Conservation (phyloP, 2,113 vertebrate species). For the Burhinus bistriatus region DNA sequence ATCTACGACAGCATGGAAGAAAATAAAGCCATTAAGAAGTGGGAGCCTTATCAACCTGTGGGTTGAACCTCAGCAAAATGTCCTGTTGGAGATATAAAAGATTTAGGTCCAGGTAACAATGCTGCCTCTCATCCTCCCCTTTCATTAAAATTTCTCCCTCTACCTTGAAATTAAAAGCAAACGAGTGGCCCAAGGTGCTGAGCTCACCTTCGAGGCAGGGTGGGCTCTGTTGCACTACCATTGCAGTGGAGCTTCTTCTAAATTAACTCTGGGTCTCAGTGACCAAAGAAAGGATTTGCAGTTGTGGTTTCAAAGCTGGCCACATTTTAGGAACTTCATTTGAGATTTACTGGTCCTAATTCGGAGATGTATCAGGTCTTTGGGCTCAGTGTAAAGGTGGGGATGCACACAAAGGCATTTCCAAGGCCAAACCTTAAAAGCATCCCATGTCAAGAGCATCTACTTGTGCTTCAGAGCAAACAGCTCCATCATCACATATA, state of each 20-base stretch:
- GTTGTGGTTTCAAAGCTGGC: background rate
- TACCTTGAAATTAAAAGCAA: background rate
- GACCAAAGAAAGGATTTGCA: background rate
- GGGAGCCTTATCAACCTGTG: background rate
- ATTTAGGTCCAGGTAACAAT: background rate
- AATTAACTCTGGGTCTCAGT: background rate
- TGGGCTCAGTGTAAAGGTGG: background rate
- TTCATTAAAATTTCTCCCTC: background rate
- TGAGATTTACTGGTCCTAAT: background rate
- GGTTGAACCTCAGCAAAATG: background rate
- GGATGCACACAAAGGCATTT: background rate
- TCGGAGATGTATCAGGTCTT: background rate
- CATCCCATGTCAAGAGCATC: background rate
- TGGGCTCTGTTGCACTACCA: background rate
- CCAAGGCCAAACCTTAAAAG: background rate
- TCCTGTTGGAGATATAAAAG: background rate
- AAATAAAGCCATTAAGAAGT: background rate
- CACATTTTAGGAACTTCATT: fast-evolving
- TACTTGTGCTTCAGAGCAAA: background rate
- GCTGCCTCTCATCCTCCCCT: background rate
- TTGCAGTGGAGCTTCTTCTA: background rate
- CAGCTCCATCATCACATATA: background rate
- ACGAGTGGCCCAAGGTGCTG: background rate
- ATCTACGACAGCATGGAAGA: background rate
- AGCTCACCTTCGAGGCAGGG: background rate